Evolutionary conservation across 2,797 vertebrate species (phyloP), one percentile per base, ranked within the genome.

Genomic region (Syndactyla subalaris): DNA sequence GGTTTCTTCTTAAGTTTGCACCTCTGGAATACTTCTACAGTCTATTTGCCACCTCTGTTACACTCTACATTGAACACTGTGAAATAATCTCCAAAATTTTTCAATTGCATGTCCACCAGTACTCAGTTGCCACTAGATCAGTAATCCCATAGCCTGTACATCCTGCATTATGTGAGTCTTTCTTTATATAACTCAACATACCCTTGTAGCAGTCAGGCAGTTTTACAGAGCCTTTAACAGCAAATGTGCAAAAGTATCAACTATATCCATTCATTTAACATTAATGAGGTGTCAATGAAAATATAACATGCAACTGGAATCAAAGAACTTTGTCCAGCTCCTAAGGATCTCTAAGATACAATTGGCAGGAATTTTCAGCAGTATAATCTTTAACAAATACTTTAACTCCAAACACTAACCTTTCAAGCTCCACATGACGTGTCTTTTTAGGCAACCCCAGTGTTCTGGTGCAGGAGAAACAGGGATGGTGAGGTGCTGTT

Each of bases 281-380:
- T 76, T 86, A 77, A 70, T 48, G 81, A 93, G 43, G 62, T 75
- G 85, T 49, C 93, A 92, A 48, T 48, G 58, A 76, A 76, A 88
- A 65, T 43, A 62, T 58, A 92, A 63, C 62, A 52, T 77, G 41
- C 43, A 78, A 48, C 39, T 39, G 54, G 43, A 88, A 84, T 78
- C 74, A 84, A 81, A 91, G 34, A 57, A 51, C 15, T 36, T 71
- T 43, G 8, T 57, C 46, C 75, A 59, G 43, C 23, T 68, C 36
- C 49, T 73, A 49, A 76, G 22, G 17, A 82, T 32, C 36, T 86
- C 38, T 85, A 36, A 36, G 36, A 85, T 9, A 12, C 32, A 55
- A 58, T 80, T 86, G 71, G 41, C 85, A 88, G 46, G 22, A 67
- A 24, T 65, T 78, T 93, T 88, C 73, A 86, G 15, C 17, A 45